Base-by-base conservation (phyloP, 2,888 invertebrate species). In the Tryphoninae sp. region DNA sequence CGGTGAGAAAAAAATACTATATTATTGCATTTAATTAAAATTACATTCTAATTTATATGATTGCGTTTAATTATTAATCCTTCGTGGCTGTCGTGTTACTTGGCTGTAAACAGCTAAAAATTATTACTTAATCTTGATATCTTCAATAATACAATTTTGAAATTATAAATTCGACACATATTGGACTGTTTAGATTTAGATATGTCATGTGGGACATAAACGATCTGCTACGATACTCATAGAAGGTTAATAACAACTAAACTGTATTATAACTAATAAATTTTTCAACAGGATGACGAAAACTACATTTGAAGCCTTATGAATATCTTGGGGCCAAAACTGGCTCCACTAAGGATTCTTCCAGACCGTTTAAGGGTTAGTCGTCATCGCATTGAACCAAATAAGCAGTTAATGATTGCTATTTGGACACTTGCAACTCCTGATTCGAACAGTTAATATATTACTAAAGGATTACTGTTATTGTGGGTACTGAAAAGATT, bases 401-500 rank as follows among this genome's bases (percentile, higher is more conserved):
- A 78, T 13, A 82, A 67, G 59, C 84, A 84, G 51, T 7, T 84
- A 55, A 65, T 84, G 22, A 40, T 84, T 11, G 68, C 71, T 69
- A 58, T 84, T 59, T 84, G 82, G 72, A 75, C 62, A 1, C 76
- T 84, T 67, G 74, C 80, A 42, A 83, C 82, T 71, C 84, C 78
- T 49, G 79, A 84, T 49, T 85, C 84, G 1, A 83, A 83, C 72
- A 78, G 77, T 77, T 80, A 73, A 72, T 16, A 6, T 22, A 4
- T 23, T 23, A 23, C 23, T 23, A 23, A 23, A 23, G 23, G 23
- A 23, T 23, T 23, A 23, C 23, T 23, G 1, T 3, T 23, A 23
- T 2, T 23, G 3, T 3, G 3, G 23, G 23, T 23, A 23, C 23
- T 23, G 1, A 23, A 23, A 3, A 23, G 3, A 23, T 23, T 23